Base-by-base conservation (phyloP, 2,888 invertebrate species). In the Tillus elongatus region DNA sequence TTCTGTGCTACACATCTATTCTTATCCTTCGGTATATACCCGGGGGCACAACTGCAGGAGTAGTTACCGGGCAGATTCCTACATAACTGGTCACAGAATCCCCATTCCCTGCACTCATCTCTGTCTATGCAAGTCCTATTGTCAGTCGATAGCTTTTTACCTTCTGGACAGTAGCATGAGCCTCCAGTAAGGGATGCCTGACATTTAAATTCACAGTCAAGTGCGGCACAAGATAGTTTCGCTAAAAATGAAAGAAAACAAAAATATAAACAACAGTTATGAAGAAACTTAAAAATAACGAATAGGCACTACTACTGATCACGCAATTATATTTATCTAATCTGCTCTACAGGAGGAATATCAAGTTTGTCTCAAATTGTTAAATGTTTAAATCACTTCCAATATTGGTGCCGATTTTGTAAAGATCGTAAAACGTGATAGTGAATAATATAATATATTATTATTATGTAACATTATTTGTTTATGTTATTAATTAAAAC, bases 41-140 rank as follows among this genome's bases (percentile, higher is more conserved):
- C 91, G 0, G 75, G 72, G 0, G 80, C 80, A 61, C 95, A 96
- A 10, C 79, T 75, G 64, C 96, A 96, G 27, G 65, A 70, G 66
- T 84, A 96, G 6, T 88, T 79, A 27, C 83, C 92, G 1, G 82
- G 82, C 0, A 81, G 82, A 63, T 97, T 96, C 40, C 79, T 75
- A 63, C 98, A 98, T 15, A 84, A 71, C 65, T 98, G 98, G 60
- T 96, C 93, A 64, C 97, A 98, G 64, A 77, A 87, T 27, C 90
- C 90, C 90, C 90, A 91, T 66, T 89, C 88, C 30, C 71, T 64
- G 64, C 91, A 91, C 66, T 97, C 96, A 68, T 97, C 82, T 49
- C 87, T 75, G 70, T 98, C 97, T 24, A 79, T 73, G 63, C 97
- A 97, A 2, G 86, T 85, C 49, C 82, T 74, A 58, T 89, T 88